phyloP scores from a whole-genome alignment of 2,888 invertebrate species.

The Mellilla xanthometata region DNA sequence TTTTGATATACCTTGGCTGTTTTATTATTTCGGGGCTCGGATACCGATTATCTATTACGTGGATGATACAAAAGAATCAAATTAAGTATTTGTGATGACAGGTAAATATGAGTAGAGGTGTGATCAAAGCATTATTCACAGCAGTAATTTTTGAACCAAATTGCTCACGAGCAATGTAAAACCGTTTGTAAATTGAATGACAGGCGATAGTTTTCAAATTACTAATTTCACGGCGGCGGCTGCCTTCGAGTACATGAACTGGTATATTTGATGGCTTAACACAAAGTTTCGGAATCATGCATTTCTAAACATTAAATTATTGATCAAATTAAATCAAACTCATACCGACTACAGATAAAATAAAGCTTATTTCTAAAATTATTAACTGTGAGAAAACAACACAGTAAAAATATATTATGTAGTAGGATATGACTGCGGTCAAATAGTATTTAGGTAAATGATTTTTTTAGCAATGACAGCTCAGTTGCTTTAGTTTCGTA shows the following conservation, averaged over 20 bases:
- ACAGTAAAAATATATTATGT: too few species aligned
- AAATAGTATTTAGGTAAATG: too few species aligned
- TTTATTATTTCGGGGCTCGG: slow-evolving; percentile 26
- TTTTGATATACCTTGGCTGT: slow-evolving; percentile 22
- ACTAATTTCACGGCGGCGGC: slow-evolving; percentile 66
- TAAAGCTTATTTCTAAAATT: too few species aligned
- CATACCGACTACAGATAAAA: too few species aligned
- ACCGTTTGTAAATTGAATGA: slow-evolving; percentile 40
- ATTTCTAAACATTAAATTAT: slow-evolving; percentile 51
- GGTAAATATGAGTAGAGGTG: slow-evolving; percentile 32
- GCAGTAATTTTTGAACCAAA: slow-evolving; percentile 36
- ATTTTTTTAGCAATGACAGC: too few species aligned
- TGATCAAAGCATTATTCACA: slow-evolving; percentile 49
- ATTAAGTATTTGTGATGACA: slow-evolving; percentile 33
- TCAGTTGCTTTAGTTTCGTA: too few species aligned
- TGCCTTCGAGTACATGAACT: slow-evolving; percentile 44
- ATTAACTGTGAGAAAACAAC: too few species aligned
- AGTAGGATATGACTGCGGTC: too few species aligned
- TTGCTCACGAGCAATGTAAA: slow-evolving; percentile 32
- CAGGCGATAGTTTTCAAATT: slow-evolving; percentile 57
- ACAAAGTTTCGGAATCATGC: slow-evolving; percentile 44
- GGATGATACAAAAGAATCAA: slow-evolving; percentile 34
- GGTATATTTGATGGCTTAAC: slow-evolving; percentile 54
- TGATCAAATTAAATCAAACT: slow-evolving; percentile 28
- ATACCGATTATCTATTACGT: slow-evolving; percentile 37